Evolutionary conservation across 2,797 vertebrate species (phyloP).

Genomic region (Centropyge bicolor): DNA sequence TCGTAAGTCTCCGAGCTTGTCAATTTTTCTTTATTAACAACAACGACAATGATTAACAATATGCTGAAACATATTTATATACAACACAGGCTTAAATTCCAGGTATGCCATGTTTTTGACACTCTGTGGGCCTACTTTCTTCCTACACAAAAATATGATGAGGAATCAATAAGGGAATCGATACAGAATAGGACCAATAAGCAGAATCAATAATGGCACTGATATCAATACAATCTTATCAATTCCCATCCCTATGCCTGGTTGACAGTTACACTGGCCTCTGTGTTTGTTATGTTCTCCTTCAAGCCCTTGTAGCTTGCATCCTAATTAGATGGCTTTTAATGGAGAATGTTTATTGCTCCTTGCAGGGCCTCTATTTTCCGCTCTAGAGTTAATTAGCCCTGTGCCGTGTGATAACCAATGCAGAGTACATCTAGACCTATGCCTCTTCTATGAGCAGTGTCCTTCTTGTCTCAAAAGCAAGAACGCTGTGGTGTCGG

Average conservation of each 20-base stretch:
- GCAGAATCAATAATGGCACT: no score
- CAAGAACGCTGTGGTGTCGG: constrained; percentile 2
- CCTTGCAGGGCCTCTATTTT: constrained; percentile 76
- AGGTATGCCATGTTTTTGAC: no score
- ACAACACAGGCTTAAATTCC: no score
- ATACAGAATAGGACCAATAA: no score
- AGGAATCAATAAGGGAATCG: no score
- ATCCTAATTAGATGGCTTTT: constrained; percentile 82
- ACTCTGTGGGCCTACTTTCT: no score
- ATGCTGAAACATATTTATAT: no score
- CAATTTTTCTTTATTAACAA: no score
- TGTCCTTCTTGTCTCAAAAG: constrained; percentile 45
- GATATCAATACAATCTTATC: no score
- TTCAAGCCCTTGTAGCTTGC: constrained; percentile 78
- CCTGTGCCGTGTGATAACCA: constrained; percentile 69
- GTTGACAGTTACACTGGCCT: constrained; percentile 77
- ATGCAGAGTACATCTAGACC: constrained; percentile 71
- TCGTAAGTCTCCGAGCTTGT: no score
- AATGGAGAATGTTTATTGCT: constrained; percentile 81
- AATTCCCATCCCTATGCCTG: background rate
- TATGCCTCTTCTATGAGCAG: constrained; percentile 44
- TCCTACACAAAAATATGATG: no score
- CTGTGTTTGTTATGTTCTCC: constrained; percentile 78
- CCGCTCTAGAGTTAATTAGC: constrained; percentile 77
- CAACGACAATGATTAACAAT: no score